Conservation (phyloP, 2,797 vertebrate genomes). For the Chloroceryle inda region DNA sequence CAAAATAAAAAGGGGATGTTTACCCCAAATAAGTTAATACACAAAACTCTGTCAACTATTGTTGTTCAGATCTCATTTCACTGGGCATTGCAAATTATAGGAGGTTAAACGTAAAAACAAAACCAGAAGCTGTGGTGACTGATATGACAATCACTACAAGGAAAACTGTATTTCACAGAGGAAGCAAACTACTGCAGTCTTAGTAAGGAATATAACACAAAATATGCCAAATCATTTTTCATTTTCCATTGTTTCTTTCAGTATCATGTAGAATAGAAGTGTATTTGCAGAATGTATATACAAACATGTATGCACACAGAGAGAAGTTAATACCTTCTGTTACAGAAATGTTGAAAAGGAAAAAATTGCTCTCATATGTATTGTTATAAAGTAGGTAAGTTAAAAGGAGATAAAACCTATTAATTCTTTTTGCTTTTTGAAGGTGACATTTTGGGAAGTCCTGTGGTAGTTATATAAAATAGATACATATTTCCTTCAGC, state of each 20-base stretch:
- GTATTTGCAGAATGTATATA: not conserved
- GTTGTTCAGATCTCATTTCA: not conserved
- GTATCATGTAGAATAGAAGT: not conserved
- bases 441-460: not conserved
- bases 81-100: not conserved
- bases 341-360: not conserved
- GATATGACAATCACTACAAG: not conserved
- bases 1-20: not conserved
- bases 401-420: not conserved
- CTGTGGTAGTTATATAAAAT: not conserved
- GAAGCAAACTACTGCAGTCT: not conserved
- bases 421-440: not conserved
- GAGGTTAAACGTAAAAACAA: not conserved
- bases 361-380: too few species aligned
- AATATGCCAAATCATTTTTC: not conserved
- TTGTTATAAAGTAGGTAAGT: not conserved
- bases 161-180: not conserved
- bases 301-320: accelerated
- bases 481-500: not conserved
- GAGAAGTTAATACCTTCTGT: not conserved
- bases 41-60: not conserved
- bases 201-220: not conserved
- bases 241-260: not conserved
- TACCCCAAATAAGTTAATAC: not conserved
- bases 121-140: not conserved